These are phyloP conservation scores for Troglohyphantes excavatus DNA, from an alignment of 2,888 invertebrate genomes.

Conservation along the genomic window DNA sequence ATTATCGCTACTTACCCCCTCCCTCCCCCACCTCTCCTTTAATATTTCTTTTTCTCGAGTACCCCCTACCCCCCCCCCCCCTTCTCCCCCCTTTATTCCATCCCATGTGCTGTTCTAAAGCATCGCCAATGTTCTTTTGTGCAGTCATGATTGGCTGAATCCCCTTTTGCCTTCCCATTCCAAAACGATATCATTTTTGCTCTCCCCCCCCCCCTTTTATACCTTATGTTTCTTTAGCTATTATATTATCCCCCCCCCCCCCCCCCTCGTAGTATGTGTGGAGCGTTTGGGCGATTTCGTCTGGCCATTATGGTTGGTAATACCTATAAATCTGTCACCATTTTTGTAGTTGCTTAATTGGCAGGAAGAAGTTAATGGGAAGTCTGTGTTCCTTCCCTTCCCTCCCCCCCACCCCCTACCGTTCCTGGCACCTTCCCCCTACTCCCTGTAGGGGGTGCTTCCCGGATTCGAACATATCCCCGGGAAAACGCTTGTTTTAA, in stretches of 20 bases:
- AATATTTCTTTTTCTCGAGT: slow-evolving; percentile 75
- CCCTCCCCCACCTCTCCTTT: slow-evolving; percentile 57
- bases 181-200: slow-evolving; percentile 74
- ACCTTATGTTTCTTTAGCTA: slow-evolving; percentile 78
- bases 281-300: slow-evolving; percentile 68
- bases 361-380: slow-evolving; percentile 79
- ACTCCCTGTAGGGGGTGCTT: not conserved
- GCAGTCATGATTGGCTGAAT: slow-evolving; percentile 77
- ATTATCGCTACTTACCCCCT: slow-evolving; percentile 74
- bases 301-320: slow-evolving; percentile 76
- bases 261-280: slow-evolving; percentile 10
- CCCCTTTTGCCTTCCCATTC: slow-evolving; percentile 68
- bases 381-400: slow-evolving; percentile 68
- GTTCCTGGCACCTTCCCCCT: slow-evolving; percentile 4
- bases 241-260: slow-evolving; percentile 69
- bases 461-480: not conserved
- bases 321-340: slow-evolving; percentile 79
- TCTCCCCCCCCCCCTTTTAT: slow-evolving; percentile 21
- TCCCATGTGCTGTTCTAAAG: slow-evolving; percentile 57
- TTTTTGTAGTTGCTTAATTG: slow-evolving; percentile 79
- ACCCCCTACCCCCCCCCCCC: slow-evolving; percentile 26
- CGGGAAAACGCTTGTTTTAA: not conserved
- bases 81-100: slow-evolving; percentile 63
- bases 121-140: slow-evolving; percentile 75
- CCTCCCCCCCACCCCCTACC: slow-evolving; percentile 13